Evolutionary conservation across 2,888 invertebrate species (phyloP), one percentile per base, ranked within the genome.

Genomic region (Ypsolopha sequella): DNA sequence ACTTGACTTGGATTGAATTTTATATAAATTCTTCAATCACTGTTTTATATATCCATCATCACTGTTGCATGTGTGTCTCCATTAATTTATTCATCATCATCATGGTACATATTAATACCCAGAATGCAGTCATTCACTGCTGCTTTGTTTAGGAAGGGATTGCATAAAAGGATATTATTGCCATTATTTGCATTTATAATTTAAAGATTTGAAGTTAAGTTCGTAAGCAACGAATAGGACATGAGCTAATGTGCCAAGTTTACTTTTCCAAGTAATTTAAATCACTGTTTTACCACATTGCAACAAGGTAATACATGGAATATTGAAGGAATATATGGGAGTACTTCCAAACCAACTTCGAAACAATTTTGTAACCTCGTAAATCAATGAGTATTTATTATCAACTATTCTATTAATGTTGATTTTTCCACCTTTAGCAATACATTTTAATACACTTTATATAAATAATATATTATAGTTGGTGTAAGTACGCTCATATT

Each of bases 131-230:
- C 58, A 63, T 64, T 60, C 55, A 66, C 62, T 59, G 61, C 64
- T 65, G 70, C 66, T 64, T 73, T 61, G 62, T 64, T 61, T 60
- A 55, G 43, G 41, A 41, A 46, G 62, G 24, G 60, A 60, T 61
- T 61, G 62, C 53, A 58, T 62, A 63, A 60, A 58, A 66, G 63
- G 65, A 75, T 68, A 68, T 70, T 76, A 73, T 81, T 82, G 85
- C 85, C 85, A 85, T 86, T 81, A 74, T 73, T 84, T 47, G 85
- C 85, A 86, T 86, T 86, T 86, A 85, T 76, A 70, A 68, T 75
- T 68, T 69, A 72, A 52, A 43, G 36, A 35, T 50, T 39, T 38
- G 41, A 51, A 14, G 13, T 44, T 50, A 48, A 36, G 41, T 38
- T 50, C 41, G 24, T 36, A 35, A 55, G 68, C 69, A 70, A 68